Evolutionary conservation across 2,888 invertebrate species (phyloP).

Genomic region (Amphipoea oculea): DNA sequence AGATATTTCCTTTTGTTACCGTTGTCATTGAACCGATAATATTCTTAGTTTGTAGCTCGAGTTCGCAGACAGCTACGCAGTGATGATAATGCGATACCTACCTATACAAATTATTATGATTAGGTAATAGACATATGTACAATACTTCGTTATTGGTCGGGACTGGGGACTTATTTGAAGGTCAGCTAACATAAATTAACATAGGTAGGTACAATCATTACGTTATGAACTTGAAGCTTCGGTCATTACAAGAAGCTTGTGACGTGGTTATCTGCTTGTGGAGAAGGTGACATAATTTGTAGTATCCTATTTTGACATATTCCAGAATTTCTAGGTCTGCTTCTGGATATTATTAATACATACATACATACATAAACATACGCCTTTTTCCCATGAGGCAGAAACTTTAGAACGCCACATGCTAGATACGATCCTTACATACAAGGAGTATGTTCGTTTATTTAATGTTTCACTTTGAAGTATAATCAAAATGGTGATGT

Average conservation of each 20-base stretch:
- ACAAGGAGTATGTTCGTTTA: too few relatives aligned
- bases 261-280: not conserved
- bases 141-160: conserved; percentile 36
- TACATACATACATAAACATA: too few relatives aligned
- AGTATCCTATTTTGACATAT: not conserved
- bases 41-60: not conserved
- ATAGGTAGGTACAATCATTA: not conserved
- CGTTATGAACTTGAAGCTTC: not conserved
- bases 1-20: conserved; percentile 8
- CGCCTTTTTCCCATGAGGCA: too few relatives aligned
- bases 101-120: conserved; percentile 27
- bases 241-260: not conserved
- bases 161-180: conserved; percentile 8
- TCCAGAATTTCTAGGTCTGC: too few relatives aligned
- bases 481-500: too few relatives aligned
- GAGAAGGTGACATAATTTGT: not conserved
- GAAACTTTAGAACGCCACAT: too few relatives aligned
- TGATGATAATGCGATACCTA: not conserved
- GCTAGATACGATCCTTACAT: too few relatives aligned
- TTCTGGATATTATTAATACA: too few relatives aligned
- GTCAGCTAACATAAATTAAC: conserved; percentile 9
- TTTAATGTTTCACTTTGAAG: too few relatives aligned
- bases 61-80: conserved; percentile 14
- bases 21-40: conserved; percentile 24
- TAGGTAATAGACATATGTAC: conserved; percentile 23